Evolutionary conservation across 2,888 invertebrate genomes (phyloP).

Genomic region (Metopia argyrocephala): DNA sequence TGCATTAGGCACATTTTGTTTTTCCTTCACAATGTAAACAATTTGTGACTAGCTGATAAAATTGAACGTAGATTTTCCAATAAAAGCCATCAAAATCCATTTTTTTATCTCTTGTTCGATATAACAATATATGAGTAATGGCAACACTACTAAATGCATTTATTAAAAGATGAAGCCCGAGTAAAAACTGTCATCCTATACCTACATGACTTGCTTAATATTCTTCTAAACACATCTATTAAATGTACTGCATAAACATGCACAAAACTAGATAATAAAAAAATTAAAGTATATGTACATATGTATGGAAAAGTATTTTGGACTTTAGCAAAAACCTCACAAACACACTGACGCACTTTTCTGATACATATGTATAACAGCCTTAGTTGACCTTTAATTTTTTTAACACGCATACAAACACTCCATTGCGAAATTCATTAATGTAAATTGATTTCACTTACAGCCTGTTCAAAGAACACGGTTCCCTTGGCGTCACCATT

Average conservation of each 20-base stretch:
- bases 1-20: no score
- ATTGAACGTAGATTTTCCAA: no score
- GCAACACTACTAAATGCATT: background rate
- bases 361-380: background rate
- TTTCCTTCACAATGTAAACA: no score
- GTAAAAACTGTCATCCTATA: background rate
- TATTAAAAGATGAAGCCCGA: background rate
- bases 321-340: no score
- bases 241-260: no score
- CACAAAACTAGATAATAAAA: no score
- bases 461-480: constrained; percentile 88
- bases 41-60: no score
- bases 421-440: background rate
- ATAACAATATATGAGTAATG: background rate
- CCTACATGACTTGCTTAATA: background rate
- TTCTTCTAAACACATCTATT: background rate
- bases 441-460: constrained; percentile 75
- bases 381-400: constrained; percentile 33
- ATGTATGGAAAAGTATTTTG: no score
- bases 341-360: background rate
- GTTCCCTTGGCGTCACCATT: constrained; percentile 92
- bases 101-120: background rate
- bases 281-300: no score
- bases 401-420: background rate
- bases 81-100: no score